Conservation (phyloP, 2,888 invertebrate genomes). For the Ligdia adustata region DNA sequence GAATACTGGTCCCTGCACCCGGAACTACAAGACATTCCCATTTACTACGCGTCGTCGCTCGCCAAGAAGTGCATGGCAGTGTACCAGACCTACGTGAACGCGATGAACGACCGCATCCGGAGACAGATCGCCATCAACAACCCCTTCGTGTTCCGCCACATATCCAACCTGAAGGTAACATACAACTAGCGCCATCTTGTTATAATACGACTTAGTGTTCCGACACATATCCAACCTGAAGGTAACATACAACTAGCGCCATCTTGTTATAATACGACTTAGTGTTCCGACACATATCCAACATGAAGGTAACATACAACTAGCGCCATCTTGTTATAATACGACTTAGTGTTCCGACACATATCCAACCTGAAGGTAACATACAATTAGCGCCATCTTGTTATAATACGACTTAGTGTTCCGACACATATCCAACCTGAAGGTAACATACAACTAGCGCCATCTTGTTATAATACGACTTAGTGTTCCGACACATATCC, state of each 20-base stretch:
- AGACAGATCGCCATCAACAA: slow-evolving; percentile 98
- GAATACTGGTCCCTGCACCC: slow-evolving; percentile 99
- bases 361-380: slow-evolving; percentile 95
- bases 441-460: no score
- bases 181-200: no score
- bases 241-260: no score
- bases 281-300: slow-evolving; percentile 98
- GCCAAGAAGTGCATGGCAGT: slow-evolving; percentile 99
- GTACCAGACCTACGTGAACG: slow-evolving; percentile 99
- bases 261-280: no score
- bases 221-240: slow-evolving; percentile 98
- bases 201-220: slow-evolving; percentile 98
- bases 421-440: no score
- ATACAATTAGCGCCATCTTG: no score
- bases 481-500: no score
- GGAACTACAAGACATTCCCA: slow-evolving; percentile 98
- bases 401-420: no score
- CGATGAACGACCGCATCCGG: slow-evolving; percentile 99
- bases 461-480: no score
- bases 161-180: slow-evolving; percentile 93
- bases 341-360: slow-evolving; percentile 98
- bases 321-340: no score
- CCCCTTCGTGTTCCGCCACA: slow-evolving; percentile 99
- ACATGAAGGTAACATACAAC: slow-evolving; percentile 90
- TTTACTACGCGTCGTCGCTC: slow-evolving; percentile 99